phyloP scores from a whole-genome alignment of 2,888 invertebrate genomes.

The Drosophila antonietae region DNA sequence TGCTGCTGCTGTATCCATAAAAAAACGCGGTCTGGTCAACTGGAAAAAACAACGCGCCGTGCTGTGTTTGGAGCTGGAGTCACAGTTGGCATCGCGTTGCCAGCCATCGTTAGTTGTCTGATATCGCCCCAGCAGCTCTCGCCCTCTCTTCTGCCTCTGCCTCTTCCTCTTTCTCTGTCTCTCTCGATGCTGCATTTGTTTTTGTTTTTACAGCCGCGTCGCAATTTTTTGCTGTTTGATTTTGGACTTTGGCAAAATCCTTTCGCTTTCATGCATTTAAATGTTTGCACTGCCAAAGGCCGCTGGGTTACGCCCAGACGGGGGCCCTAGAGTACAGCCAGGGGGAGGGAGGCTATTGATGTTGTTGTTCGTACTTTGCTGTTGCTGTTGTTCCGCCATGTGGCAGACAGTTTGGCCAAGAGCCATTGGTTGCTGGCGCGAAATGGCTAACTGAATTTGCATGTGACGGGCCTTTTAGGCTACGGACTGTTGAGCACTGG shows the following conservation, averaged over 20 bases:
- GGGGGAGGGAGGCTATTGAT: constrained; percentile 10
- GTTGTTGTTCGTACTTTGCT: constrained; percentile 15
- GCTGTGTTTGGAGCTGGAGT: constrained; percentile 35
- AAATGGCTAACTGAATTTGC: constrained; percentile 61
- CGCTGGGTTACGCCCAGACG: constrained; percentile 24
- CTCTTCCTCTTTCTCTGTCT: not conserved
- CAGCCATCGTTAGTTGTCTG: constrained; percentile 58
- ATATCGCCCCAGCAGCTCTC: not conserved
- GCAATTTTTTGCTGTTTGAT: constrained; percentile 73
- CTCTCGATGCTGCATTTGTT: constrained; percentile 28
- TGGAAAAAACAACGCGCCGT: constrained; percentile 71
- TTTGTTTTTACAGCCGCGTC: constrained; percentile 64
- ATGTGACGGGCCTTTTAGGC: constrained; percentile 31
- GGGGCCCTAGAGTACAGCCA: constrained; percentile 10
- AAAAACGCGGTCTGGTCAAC: constrained; percentile 69
- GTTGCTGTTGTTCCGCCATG: constrained; percentile 44
- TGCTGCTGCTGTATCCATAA: constrained; percentile 15
- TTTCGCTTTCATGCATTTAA: constrained; percentile 85
- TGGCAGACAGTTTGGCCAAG: constrained; percentile 67
- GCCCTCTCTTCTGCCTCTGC: not conserved
- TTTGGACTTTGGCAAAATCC: constrained; percentile 82
- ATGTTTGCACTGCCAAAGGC: constrained; percentile 65
- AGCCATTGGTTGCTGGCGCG: constrained; percentile 54
- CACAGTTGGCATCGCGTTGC: constrained; percentile 25
- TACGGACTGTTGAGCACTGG: constrained; percentile 31